These are phyloP conservation scores for Eretmocerus hayati DNA, from an alignment of 2,888 invertebrate species.

Conservation along the genomic window DNA sequence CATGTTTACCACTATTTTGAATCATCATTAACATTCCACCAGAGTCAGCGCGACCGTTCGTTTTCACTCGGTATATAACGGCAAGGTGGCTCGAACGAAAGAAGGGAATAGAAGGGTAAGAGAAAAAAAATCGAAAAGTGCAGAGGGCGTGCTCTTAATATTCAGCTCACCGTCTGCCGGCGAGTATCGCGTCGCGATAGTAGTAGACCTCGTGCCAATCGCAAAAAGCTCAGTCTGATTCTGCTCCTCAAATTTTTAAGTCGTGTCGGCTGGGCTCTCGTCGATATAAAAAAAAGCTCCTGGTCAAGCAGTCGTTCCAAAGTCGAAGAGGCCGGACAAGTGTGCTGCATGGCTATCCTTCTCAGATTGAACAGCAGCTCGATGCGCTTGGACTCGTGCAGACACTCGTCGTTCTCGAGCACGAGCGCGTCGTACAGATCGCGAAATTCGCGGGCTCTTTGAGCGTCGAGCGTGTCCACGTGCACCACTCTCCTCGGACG, in stretches of 20 bases:
- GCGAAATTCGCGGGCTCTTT: slow-evolving; percentile 66
- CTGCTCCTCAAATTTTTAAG: slow-evolving; percentile 58
- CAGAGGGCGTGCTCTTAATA: too few relatives aligned
- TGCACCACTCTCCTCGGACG: slow-evolving; percentile 1
- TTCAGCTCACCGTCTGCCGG: too few relatives aligned
- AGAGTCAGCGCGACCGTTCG: too few relatives aligned
- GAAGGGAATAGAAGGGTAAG: too few relatives aligned
- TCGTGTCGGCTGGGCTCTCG: slow-evolving; percentile 56
- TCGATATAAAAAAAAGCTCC: slow-evolving; percentile 62
- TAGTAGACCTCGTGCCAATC: slow-evolving; percentile 19
- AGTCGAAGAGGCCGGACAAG: slow-evolving; percentile 53
- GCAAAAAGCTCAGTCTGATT: slow-evolving; percentile 27
- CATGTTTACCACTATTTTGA: too few relatives aligned
- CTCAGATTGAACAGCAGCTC: slow-evolving; percentile 48
- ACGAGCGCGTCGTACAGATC: slow-evolving; percentile 57
- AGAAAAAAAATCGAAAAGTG: too few relatives aligned
- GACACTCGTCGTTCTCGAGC: slow-evolving; percentile 4
- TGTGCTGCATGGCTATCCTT: slow-evolving; percentile 56
- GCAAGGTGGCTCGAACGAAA: too few relatives aligned
- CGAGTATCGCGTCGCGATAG: not conserved
- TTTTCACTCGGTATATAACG: too few relatives aligned
- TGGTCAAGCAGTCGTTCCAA: slow-evolving; percentile 61
- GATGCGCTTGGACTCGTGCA: slow-evolving; percentile 4
- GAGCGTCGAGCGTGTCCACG: slow-evolving; percentile 54
- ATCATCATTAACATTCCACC: too few relatives aligned